phyloP scores from a whole-genome alignment of 2,113 vertebrate species.

The Thalassarche chlororhynchos region DNA sequence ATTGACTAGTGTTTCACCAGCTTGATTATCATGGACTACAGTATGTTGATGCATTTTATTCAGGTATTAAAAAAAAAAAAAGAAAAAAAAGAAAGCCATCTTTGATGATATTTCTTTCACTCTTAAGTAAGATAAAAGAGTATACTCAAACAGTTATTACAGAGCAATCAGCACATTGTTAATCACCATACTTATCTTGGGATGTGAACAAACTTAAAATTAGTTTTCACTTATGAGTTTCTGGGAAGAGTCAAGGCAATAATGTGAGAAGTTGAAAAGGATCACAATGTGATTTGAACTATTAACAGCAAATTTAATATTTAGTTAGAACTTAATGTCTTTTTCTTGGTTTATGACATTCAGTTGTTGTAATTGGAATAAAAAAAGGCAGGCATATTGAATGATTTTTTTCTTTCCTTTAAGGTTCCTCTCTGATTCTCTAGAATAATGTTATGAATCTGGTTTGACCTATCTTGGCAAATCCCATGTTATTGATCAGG shows the following conservation, averaged over 20 bases:
- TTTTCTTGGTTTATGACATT: background rate
- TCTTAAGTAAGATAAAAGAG: background rate
- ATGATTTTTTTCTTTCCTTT: background rate
- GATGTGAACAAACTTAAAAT: background rate
- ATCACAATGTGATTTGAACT: background rate
- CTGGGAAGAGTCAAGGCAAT: background rate
- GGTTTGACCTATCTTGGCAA: background rate
- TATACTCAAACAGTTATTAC: background rate
- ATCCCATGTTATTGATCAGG: background rate
- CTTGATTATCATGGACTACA: background rate
- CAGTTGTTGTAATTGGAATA: background rate
- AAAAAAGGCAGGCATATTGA: background rate
- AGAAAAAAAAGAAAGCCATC: fast-evolving
- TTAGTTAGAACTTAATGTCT: background rate
- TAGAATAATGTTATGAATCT: background rate
- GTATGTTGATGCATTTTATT: background rate
- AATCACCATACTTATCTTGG: background rate
- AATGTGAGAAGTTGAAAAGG: background rate
- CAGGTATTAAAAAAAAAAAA: background rate
- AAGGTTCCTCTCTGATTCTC: background rate
- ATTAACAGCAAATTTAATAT: background rate
- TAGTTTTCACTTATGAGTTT: background rate
- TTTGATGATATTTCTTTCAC: background rate
- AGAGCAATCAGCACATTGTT: background rate
- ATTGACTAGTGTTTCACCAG: background rate